Conservation (phyloP, 2,888 invertebrate species). For the Malachius bipustulatus region DNA sequence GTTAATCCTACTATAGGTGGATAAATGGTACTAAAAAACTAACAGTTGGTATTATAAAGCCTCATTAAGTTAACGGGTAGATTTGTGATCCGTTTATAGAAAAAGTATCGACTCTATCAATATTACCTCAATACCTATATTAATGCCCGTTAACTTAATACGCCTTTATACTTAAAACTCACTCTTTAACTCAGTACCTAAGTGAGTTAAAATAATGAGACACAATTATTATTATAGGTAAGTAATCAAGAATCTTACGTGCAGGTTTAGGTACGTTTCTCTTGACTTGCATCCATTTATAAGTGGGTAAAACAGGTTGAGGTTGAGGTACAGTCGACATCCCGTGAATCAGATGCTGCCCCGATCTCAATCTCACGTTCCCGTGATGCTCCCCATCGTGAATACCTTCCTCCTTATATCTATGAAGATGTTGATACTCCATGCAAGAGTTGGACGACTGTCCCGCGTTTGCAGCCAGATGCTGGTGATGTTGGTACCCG, state of each 20-base stretch:
- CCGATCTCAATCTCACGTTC: slow-evolving; percentile 31
- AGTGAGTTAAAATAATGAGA: no score
- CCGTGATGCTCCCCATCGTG: slow-evolving; percentile 21
- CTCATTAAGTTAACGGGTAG: no score
- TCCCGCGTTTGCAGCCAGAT: slow-evolving; percentile 26
- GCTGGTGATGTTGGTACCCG: slow-evolving; percentile 34
- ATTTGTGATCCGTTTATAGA: no score
- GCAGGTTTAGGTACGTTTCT: slow-evolving; percentile 89
- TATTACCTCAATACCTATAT: no score
- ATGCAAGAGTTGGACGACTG: slow-evolving; percentile 41
- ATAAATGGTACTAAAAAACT: no score
- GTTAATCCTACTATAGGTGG: no score
- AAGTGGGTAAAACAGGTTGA: slow-evolving; percentile 68
- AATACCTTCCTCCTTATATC: slow-evolving; percentile 48
- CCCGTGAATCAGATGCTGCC: slow-evolving; percentile 32
- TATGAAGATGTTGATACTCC: slow-evolving; percentile 47
- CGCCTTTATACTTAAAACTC: no score
- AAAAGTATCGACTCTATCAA: no score
- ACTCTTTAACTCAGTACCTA: no score
- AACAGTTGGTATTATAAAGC: no score
- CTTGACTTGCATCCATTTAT: slow-evolving; percentile 99
- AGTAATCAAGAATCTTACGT: slow-evolving; percentile 53
- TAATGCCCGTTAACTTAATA: no score
- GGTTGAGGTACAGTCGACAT: slow-evolving; percentile 35
- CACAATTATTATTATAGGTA: no score